A percentile compares a stretch with the other conserved stretches of the same genome.
Evolutionary conservation across 2,797 vertebrate genomes (phyloP).

Genomic region (Phylloscopus collybita): DNA sequence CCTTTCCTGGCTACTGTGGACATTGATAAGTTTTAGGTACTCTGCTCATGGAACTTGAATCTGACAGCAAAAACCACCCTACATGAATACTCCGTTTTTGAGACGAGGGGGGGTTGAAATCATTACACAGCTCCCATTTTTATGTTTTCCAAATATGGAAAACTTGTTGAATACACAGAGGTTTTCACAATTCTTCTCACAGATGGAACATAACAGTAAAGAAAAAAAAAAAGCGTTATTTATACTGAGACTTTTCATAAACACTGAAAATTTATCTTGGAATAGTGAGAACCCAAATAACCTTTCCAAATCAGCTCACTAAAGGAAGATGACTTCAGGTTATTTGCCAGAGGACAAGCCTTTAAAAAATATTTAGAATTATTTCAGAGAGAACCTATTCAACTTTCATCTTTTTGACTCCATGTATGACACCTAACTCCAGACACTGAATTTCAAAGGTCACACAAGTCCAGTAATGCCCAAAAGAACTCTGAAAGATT

Average conservation of each 20-base stretch:
- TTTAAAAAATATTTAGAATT: neutral
- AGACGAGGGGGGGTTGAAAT: accelerated
- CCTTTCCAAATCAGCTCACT: neutral
- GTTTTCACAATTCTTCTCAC: neutral
- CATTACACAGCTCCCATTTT: neutral
- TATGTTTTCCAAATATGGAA: neutral
- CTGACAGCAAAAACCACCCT: neutral
- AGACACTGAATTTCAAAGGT: neutral
- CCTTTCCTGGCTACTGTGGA: neutral
- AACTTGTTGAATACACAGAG: neutral
- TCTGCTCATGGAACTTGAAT: neutral
- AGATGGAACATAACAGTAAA: neutral
- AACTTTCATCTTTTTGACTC: neutral
- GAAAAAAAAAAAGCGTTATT: neutral
- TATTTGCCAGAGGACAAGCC: neutral
- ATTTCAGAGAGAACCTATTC: neutral
- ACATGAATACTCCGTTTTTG: neutral
- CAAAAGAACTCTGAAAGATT: neutral
- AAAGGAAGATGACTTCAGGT: neutral
- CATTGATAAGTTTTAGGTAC: neutral
- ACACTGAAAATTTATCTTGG: neutral
- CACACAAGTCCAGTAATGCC: neutral
- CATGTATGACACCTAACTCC: neutral
- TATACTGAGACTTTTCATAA: neutral
- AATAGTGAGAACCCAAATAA: neutral